phyloP scores from a whole-genome alignment of 2,113 vertebrate species.

The Acanthisitta chloris region DNA sequence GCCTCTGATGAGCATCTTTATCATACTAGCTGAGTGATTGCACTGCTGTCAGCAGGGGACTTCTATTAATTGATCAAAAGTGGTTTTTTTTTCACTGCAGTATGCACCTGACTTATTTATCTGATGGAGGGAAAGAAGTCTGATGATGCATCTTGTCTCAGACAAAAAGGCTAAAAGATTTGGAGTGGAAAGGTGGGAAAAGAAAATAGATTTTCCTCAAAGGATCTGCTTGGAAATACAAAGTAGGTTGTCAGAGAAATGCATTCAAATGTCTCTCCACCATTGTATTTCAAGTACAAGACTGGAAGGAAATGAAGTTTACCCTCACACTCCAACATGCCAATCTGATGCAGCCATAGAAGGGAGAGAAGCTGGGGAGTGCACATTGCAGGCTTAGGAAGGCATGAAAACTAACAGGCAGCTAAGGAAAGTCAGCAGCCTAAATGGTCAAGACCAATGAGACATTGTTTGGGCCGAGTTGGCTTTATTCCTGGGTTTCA shows the following conservation, averaged over 20 bases:
- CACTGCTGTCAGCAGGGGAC: neutral
- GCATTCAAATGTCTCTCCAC: neutral
- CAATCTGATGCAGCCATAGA: neutral
- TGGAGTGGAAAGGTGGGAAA: neutral
- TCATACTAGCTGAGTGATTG: neutral
- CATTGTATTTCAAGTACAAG: neutral
- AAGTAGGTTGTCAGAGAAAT: neutral
- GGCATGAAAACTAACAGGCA: neutral
- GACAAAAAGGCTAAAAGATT: neutral
- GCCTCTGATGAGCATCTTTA: neutral
- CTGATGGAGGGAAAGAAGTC: neutral
- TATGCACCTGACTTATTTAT: neutral
- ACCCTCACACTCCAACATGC: neutral
- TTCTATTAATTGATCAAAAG: neutral
- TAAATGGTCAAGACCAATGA: neutral
- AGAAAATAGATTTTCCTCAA: neutral
- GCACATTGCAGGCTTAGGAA: neutral
- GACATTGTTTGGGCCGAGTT: neutral
- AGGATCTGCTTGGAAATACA: neutral
- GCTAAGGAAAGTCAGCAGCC: neutral
- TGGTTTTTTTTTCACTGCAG: neutral
- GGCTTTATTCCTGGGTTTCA: conserved; percentile 3
- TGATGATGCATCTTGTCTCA: neutral
- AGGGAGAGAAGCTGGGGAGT: neutral
- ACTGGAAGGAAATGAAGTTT: neutral